Evolutionary conservation across 2,797 vertebrate genomes (phyloP).

Genomic region (Sardinella longiceps): DNA sequence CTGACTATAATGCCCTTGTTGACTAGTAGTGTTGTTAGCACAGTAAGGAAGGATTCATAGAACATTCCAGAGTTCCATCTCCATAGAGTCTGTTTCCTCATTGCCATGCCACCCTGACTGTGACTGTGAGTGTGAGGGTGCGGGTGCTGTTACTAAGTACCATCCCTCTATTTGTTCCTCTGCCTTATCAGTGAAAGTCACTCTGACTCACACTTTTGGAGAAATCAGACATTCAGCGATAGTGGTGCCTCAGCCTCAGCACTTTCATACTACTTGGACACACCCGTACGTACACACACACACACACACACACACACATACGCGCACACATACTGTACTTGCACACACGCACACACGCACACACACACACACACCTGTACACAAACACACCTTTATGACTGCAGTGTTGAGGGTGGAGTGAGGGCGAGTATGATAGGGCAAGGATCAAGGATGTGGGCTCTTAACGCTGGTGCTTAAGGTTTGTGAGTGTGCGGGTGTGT

Average conservation of each 20-base stretch:
- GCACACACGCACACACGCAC: not conserved
- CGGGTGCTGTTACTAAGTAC: not conserved
- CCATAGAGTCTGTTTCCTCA: not conserved
- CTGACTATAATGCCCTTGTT: too few relatives aligned
- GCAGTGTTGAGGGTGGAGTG: too few relatives aligned
- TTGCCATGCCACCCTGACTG: not conserved
- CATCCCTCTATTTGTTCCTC: not conserved
- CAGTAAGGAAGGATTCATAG: not conserved
- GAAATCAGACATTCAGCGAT: not conserved
- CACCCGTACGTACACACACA: not conserved
- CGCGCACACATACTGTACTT: not conserved
- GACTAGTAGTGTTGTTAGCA: not conserved
- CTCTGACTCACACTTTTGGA: not conserved
- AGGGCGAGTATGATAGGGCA: too few relatives aligned
- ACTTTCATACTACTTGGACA: not conserved
- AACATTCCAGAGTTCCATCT: not conserved
- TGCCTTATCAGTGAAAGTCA: not conserved
- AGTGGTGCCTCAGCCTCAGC: not conserved
- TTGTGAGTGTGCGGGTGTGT: not conserved
- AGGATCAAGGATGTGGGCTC: too few relatives aligned
- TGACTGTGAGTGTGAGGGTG: not conserved
- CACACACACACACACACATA: not conserved
- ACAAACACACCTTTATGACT: not conserved
- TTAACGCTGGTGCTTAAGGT: not conserved
- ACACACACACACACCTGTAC: not conserved